Base-by-base conservation (phyloP, 2,113 vertebrate genomes). In the Cyanoderma ruficeps region DNA sequence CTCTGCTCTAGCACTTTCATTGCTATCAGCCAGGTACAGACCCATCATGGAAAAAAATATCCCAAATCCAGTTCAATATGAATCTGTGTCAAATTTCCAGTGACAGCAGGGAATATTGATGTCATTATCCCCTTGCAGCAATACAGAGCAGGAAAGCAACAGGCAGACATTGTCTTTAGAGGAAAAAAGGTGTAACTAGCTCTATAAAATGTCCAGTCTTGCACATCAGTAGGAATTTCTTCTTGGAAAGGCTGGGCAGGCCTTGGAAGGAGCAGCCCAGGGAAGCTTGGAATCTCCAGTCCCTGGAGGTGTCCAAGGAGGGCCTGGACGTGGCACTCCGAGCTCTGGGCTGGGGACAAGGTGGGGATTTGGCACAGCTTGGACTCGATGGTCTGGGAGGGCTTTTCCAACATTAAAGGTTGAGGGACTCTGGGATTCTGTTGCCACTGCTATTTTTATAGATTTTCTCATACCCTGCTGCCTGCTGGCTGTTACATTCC, bases 41-140 rank as follows among this genome's bases (percentile, higher is more conserved):
- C 23, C 52, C 33, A 37, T 89, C 25, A 35, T 31, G 23, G 59
- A 74, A 83, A 90, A 83, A 5, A 90, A 60, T 33, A 3, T 83
- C 83, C 83, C 63, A 72, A 89, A 83, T 94, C 71, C 72, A 57
- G 63, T 95, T 90, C 89, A 83, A 57, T 74, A 74, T 83, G 77
- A 93, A 90, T 92, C 80, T 92, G 28, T 96, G 87, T 86, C 63
- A 89, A 50, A 91, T 83, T 80, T 60, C 13, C 42, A 61, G 64
- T 65, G 89, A 46, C 50, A 81, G 50, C 39, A 17, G 27, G n/a
- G 31, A 83, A 86, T 90, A 70, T 31, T 37, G 68, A 61, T 86
- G 72, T 65, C 53, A 86, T 91, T 77, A 74, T 65, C 17, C 17
- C 46, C 41, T 85, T 49, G 41, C 31, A 83, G 44, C 63, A 86